A percentile compares a stretch with the other conserved stretches of the same genome.
These are phyloP conservation scores for Trogon melanurus DNA, from an alignment of 2,113 vertebrate species.

Conservation along the genomic window DNA sequence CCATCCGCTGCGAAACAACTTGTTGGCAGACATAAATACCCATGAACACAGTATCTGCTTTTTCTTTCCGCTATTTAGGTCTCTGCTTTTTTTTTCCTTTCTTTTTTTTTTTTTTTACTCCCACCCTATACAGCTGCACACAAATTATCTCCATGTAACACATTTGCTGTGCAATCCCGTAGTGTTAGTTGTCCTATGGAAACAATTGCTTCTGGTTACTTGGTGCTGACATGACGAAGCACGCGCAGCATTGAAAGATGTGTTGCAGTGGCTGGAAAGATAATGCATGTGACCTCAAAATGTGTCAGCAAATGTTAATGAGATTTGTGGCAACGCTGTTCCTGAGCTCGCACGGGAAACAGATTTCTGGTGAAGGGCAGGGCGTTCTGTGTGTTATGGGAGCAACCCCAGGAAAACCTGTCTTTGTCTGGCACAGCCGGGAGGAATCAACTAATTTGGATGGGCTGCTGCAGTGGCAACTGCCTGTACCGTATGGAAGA, in stretches of 20 bases:
- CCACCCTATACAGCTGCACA: background rate
- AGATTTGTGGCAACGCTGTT: background rate
- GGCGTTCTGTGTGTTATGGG: background rate
- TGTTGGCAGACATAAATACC: background rate
- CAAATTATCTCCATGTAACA: slow-evolving; percentile 38
- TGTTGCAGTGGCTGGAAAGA: slow-evolving; percentile 1
- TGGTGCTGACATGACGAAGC: slow-evolving; percentile 48
- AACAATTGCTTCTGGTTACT: slow-evolving; percentile 34
- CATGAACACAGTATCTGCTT: background rate
- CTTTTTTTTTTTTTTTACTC: too few species aligned
- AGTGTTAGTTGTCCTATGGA: background rate
- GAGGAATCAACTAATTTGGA: background rate
- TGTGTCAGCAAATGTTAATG: slow-evolving; percentile 14
- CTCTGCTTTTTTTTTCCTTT: background rate
- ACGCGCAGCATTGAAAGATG: background rate
- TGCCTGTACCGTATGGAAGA: background rate
- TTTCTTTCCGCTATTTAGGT: background rate
- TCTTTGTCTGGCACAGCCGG: background rate
- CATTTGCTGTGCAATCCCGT: background rate
- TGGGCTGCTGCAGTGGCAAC: background rate
- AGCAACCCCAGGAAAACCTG: background rate
- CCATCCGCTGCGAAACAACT: background rate
- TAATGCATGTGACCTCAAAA: background rate
- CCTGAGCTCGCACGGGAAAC: background rate
- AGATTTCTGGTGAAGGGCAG: slow-evolving; percentile 16